Conservation (phyloP, 2,797 vertebrate genomes). For the Periophthalmus magnuspinnatus region DNA sequence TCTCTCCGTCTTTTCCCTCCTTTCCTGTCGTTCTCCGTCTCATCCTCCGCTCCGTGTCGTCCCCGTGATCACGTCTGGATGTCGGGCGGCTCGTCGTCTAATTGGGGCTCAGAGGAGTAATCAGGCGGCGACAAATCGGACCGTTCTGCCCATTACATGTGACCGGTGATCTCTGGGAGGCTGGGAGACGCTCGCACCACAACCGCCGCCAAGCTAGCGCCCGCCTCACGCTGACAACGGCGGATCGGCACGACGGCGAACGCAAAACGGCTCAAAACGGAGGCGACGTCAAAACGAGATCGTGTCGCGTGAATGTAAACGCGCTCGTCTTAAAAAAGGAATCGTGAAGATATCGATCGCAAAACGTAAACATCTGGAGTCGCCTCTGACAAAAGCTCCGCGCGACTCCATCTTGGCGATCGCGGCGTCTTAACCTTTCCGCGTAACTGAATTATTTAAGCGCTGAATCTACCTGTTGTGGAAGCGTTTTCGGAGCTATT, state of each 20-base stretch:
- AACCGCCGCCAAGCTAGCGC: constrained; percentile 28
- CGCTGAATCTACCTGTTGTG: constrained; percentile 74
- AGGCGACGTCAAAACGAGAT: constrained; percentile 32
- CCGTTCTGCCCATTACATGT: constrained; percentile 93
- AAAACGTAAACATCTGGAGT: constrained; percentile 60
- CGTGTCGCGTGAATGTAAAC: constrained; percentile 16
- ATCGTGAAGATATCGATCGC: constrained; percentile 58
- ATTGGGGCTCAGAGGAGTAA: constrained; percentile 95
- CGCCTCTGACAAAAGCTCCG: constrained; percentile 41
- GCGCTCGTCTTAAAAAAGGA: no score
- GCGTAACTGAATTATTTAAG: constrained; percentile 83
- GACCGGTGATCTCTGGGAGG: constrained; percentile 73
- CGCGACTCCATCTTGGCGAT: constrained; percentile 67
- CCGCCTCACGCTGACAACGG: constrained; percentile 49
- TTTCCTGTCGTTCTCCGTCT: constrained; percentile 32
- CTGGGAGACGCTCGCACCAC: constrained; percentile 40
- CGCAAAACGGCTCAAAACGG: constrained; percentile 21
- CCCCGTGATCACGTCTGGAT: constrained; percentile 88
- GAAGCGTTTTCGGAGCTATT: constrained; percentile 55
- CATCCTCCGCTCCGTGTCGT: constrained; percentile 74
- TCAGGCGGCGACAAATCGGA: constrained; percentile 90
- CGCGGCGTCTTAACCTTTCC: constrained; percentile 80
- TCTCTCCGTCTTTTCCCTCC: constrained; percentile 25
- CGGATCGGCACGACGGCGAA: constrained; percentile 38
- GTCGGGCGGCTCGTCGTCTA: constrained; percentile 86